These are phyloP conservation scores for Istiophorus platypterus DNA, from an alignment of 2,113 vertebrate genomes.

Conservation along the genomic window DNA sequence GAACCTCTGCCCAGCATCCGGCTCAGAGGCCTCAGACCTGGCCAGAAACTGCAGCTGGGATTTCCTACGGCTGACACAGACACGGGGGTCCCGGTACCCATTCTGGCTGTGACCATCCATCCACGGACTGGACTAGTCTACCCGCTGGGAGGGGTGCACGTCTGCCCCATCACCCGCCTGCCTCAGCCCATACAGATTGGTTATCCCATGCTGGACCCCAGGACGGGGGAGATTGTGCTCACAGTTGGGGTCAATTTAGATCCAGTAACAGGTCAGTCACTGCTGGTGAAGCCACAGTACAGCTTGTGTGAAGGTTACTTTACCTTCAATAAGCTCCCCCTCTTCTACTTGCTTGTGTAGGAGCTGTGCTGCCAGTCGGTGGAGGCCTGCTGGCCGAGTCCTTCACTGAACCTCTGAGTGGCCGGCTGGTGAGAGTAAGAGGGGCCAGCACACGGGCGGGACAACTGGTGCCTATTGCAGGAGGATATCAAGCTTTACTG, in stretches of 20 bases:
- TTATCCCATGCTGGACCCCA: constrained; percentile 86
- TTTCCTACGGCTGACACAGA: constrained; percentile 87
- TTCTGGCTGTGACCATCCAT: constrained; percentile 90
- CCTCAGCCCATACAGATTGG: constrained; percentile 88
- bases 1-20: constrained; percentile 71
- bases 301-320: background rate
- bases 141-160: constrained; percentile 86
- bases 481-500: constrained; percentile 85
- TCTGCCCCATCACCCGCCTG: constrained; percentile 87
- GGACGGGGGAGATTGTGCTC: constrained; percentile 83
- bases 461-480: constrained; percentile 79
- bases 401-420: constrained; percentile 89
- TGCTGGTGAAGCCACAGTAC: background rate
- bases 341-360: constrained; percentile 70
- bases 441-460: constrained; percentile 81
- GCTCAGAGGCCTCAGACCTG: constrained; percentile 81
- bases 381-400: constrained; percentile 87
- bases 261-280: constrained; percentile 85
- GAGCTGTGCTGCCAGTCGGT: constrained; percentile 87
- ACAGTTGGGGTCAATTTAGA: constrained; percentile 88
- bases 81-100: constrained; percentile 88
- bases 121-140: constrained; percentile 86
- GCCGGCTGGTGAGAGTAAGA: constrained; percentile 77
- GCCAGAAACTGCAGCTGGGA: constrained; percentile 82
- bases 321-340: background rate